Conservation (phyloP, 2,797 vertebrate genomes). For the Hirundo rustica region DNA sequence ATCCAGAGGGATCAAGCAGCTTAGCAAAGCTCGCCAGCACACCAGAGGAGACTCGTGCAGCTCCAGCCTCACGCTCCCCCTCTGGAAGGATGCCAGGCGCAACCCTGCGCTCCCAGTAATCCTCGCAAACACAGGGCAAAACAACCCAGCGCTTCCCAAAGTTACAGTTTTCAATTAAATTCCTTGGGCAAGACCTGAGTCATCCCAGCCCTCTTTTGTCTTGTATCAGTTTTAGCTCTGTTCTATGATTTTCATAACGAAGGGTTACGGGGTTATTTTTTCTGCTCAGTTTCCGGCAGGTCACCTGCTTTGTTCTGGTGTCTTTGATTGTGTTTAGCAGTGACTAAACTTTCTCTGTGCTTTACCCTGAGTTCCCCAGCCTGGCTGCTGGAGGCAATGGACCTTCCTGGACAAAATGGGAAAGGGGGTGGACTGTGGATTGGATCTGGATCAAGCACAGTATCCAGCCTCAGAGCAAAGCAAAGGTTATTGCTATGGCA, state of each 20-base stretch:
- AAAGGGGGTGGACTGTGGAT: fast-evolving
- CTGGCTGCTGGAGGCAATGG: not conserved
- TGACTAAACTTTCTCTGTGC: not conserved
- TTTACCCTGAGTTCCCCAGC: not conserved
- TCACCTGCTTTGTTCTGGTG: not conserved
- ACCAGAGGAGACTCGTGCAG: not conserved
- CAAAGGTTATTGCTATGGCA: not conserved
- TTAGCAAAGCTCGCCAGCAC: not conserved
- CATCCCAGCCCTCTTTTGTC: not conserved
- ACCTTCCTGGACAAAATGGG: not conserved
- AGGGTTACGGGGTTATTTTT: not conserved
- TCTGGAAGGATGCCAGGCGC: not conserved
- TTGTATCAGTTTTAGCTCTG: not conserved
- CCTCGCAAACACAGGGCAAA: slow-evolving; percentile 10
- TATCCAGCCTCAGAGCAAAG: not conserved
- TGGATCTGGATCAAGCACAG: too few relatives aligned
- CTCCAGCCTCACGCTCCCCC: not conserved
- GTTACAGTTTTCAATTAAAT: slow-evolving; percentile 6
- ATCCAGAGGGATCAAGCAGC: slow-evolving; percentile 10
- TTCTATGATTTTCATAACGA: not conserved
- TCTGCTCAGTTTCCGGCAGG: not conserved
- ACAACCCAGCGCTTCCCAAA: not conserved
- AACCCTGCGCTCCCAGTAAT: not conserved
- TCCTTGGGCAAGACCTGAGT: not conserved
- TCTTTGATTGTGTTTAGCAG: not conserved